A percentile compares a stretch with the other conserved stretches of the same genome.
These are phyloP conservation scores for Forbesichthys agassizii DNA, from an alignment of 2,113 vertebrate genomes.

Conservation along the genomic window DNA sequence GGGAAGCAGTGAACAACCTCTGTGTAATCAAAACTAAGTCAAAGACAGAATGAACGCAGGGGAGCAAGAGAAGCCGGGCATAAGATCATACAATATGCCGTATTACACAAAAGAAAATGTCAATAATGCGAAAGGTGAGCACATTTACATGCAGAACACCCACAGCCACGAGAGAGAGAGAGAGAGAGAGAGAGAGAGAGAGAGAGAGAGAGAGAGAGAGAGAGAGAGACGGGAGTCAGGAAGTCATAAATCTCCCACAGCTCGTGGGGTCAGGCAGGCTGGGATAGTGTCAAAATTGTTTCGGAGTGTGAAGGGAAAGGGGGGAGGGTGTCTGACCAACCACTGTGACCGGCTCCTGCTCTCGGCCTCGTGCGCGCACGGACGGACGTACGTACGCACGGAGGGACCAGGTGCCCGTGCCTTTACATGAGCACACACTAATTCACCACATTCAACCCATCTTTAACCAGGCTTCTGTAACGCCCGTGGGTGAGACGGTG, in stretches of 20 bases:
- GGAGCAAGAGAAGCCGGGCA: conserved; percentile 5
- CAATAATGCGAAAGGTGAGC: conserved; percentile 41
- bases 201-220: background rate
- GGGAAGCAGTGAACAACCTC: background rate
- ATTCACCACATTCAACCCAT: conserved; percentile 36
- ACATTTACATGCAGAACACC: conserved; percentile 64
- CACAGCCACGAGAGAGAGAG: conserved; percentile 43
- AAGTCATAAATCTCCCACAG: conserved; percentile 68
- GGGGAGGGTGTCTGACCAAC: conserved; percentile 44
- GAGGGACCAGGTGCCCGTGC: no score
- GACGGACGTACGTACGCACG: conserved; percentile 27
- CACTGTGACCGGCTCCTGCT: conserved; percentile 52
- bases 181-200: conserved; percentile 17
- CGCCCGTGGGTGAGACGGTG: background rate
- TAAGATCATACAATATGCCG: conserved; percentile 31
- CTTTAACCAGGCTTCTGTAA: background rate
- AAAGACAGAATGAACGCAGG: conserved; percentile 7
- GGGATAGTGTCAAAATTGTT: conserved; percentile 66
- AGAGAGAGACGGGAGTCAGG: conserved; percentile 19
- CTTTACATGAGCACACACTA: conserved; percentile 38
- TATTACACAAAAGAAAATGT: conserved; percentile 47
- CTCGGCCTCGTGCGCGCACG: background rate
- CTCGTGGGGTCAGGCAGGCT: conserved; percentile 56
- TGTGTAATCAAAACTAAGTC: background rate
- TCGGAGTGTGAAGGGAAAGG: conserved; percentile 49